Conservation (phyloP, 2,797 vertebrate genomes). For the Amphiprion clarkii region DNA sequence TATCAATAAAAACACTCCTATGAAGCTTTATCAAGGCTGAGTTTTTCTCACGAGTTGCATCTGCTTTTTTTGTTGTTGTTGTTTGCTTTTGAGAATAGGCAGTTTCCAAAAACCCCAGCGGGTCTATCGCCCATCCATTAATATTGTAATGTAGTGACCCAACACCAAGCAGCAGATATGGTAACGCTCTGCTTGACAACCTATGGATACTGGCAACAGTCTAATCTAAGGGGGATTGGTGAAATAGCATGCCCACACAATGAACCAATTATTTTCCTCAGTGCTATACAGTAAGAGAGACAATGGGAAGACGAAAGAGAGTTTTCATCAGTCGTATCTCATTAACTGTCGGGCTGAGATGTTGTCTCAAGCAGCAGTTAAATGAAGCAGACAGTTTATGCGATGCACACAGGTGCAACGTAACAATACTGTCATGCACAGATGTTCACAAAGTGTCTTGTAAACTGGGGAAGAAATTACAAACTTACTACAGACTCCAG, state of each 20-base stretch:
- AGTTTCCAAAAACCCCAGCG: constrained; percentile 45
- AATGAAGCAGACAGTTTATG: constrained; percentile 49
- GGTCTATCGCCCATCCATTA: constrained; percentile 57
- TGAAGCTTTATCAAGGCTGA: constrained; percentile 60
- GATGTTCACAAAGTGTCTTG: constrained; percentile 11
- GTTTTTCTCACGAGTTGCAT: constrained; percentile 48
- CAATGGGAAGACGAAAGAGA: constrained; percentile 31
- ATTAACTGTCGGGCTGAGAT: constrained; percentile 50
- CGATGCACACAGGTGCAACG: constrained; percentile 44
- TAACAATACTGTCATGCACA: constrained; percentile 43
- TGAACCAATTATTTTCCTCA: constrained; percentile 58
- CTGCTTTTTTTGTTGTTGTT: neutral
- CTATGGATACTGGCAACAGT: constrained; percentile 50
- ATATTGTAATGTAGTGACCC: constrained; percentile 44
- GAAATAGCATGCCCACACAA: constrained; percentile 37
- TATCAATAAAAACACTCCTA: constrained; percentile 63
- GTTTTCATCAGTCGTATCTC: constrained; percentile 55
- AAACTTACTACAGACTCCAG: neutral
- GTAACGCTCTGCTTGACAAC: constrained; percentile 49
- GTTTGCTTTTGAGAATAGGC: constrained; percentile 58
- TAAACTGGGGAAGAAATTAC: constrained; percentile 46
- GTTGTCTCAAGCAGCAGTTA: constrained; percentile 35
- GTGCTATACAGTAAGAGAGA: constrained; percentile 48
- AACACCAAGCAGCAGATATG: constrained; percentile 41
- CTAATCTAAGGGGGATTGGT: constrained; percentile 52